A percentile compares a stretch with the other conserved stretches of the same genome.
Conservation (phyloP, 2,888 invertebrate genomes). For the Phalera bucephala region DNA sequence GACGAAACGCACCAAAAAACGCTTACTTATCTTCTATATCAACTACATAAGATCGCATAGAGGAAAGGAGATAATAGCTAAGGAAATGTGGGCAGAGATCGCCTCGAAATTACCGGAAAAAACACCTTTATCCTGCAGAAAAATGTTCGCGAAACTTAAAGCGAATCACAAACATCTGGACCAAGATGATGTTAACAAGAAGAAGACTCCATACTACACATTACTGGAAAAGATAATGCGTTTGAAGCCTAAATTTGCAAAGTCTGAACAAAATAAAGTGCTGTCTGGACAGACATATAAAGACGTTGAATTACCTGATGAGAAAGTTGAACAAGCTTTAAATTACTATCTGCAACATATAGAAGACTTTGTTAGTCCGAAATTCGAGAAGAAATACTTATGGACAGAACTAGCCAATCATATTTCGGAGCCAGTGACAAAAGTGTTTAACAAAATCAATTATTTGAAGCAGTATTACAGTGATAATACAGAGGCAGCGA, state of each 20-base stretch:
- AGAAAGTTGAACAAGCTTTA: conserved; percentile 55
- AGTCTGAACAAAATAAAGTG: conserved; percentile 32
- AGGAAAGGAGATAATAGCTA: conserved; percentile 49
- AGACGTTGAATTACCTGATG: conserved; percentile 48
- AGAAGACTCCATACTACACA: conserved; percentile 36
- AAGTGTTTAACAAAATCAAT: conserved; percentile 64
- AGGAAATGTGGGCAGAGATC: conserved; percentile 65
- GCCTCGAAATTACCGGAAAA: conserved; percentile 50
- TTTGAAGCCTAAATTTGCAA: conserved; percentile 53
- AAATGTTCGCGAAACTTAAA: conserved; percentile 59
- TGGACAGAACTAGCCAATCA: conserved; percentile 63
- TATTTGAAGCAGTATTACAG: conserved; percentile 60
- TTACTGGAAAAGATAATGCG: conserved; percentile 55
- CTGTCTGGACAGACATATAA: conserved; percentile 46
- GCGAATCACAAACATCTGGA: conserved; percentile 38
- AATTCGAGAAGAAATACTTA: conserved; percentile 63
- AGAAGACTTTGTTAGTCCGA: conserved; percentile 65
- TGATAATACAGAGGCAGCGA: conserved; percentile 34
- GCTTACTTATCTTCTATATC: conserved; percentile 52
- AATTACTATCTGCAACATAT: conserved; percentile 62
- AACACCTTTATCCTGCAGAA: conserved; percentile 50
- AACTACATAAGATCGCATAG: conserved; percentile 57
- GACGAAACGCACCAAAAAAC: conserved; percentile 58
- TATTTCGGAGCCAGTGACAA: conserved; percentile 51
- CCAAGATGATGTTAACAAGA: conserved; percentile 17